Evolutionary conservation across 2,888 invertebrate genomes (phyloP).

Genomic region (Panopea generosa): DNA sequence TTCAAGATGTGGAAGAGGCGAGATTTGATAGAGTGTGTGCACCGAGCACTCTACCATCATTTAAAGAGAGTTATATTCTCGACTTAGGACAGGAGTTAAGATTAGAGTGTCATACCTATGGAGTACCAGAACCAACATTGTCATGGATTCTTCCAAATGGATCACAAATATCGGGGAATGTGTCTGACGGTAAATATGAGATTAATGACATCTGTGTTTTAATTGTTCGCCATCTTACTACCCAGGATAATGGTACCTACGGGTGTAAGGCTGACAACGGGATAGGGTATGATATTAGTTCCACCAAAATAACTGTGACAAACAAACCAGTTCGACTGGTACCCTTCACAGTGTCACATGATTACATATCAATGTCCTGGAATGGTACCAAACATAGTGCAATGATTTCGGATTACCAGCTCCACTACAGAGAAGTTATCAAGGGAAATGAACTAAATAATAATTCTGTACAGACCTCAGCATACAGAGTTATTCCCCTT

Average conservation of each 20-base stretch:
- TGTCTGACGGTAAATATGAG: constrained; percentile 50
- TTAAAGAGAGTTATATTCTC: constrained; percentile 74
- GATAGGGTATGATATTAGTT: constrained; percentile 78
- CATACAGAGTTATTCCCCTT: constrained; percentile 68
- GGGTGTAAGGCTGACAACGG: constrained; percentile 84
- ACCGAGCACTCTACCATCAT: constrained; percentile 80
- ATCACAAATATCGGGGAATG: constrained; percentile 76
- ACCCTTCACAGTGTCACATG: constrained; percentile 80
- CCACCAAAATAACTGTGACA: constrained; percentile 81
- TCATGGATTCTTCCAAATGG: constrained; percentile 85
- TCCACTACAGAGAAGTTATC: constrained; percentile 64
- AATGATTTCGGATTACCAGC: constrained; percentile 75
- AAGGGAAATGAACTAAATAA: constrained; percentile 5
- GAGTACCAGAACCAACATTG: constrained; percentile 84
- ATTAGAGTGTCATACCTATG: constrained; percentile 85
- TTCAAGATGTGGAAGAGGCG: constrained; percentile 43
- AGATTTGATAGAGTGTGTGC: constrained; percentile 74
- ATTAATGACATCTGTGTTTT: constrained; percentile 60
- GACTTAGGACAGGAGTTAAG: constrained; percentile 82
- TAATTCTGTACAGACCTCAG: neutral
- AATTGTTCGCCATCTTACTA: constrained; percentile 61
- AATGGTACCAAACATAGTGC: constrained; percentile 76
- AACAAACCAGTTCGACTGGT: constrained; percentile 84
- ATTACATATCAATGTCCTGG: constrained; percentile 85
- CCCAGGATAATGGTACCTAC: constrained; percentile 84